Evolutionary conservation across 2,888 invertebrate species (phyloP).

Genomic region (Drosophila kuntzei): DNA sequence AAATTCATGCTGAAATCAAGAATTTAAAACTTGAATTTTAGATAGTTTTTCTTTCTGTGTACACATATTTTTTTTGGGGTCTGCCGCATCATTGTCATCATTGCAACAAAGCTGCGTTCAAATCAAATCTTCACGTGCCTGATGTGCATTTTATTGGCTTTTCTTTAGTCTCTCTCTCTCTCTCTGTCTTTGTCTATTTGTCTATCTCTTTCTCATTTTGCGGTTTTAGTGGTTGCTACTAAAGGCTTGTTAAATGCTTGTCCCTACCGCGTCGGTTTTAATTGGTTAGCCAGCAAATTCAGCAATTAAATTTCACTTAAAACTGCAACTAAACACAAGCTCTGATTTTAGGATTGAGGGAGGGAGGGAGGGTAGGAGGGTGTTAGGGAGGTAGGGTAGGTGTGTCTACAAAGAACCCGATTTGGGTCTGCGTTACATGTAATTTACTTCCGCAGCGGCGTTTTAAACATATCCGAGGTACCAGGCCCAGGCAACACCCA

Average conservation of each 20-base stretch:
- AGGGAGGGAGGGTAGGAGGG: neutral
- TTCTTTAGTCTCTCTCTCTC: neutral
- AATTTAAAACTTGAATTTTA: too few relatives aligned
- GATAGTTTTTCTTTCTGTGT: too few relatives aligned
- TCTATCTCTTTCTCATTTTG: constrained; percentile 1
- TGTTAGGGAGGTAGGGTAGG: neutral
- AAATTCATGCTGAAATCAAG: too few relatives aligned
- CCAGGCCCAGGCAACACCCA: constrained; percentile 71
- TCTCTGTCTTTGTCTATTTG: neutral
- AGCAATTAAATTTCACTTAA: constrained; percentile 78
- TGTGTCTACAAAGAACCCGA: constrained; percentile 7
- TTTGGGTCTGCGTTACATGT: constrained; percentile 51
- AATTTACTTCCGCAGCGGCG: constrained; percentile 75
- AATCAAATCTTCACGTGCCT: constrained; percentile 37
- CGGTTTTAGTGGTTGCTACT: constrained; percentile 39
- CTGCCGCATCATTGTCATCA: constrained; percentile 57
- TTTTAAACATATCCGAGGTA: constrained; percentile 73
- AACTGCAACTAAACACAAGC: constrained; percentile 63
- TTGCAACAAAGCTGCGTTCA: constrained; percentile 26
- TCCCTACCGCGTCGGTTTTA: constrained; percentile 34
- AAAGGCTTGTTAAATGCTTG: constrained; percentile 37
- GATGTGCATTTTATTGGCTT: constrained; percentile 40
- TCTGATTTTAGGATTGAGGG: neutral
- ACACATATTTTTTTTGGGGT: too few relatives aligned
- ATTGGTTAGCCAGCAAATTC: constrained; percentile 66